A percentile compares a stretch with the other conserved stretches of the same genome.
Evolutionary conservation across 2,113 vertebrate species (phyloP).

Genomic region (Ochotona princeps): DNA sequence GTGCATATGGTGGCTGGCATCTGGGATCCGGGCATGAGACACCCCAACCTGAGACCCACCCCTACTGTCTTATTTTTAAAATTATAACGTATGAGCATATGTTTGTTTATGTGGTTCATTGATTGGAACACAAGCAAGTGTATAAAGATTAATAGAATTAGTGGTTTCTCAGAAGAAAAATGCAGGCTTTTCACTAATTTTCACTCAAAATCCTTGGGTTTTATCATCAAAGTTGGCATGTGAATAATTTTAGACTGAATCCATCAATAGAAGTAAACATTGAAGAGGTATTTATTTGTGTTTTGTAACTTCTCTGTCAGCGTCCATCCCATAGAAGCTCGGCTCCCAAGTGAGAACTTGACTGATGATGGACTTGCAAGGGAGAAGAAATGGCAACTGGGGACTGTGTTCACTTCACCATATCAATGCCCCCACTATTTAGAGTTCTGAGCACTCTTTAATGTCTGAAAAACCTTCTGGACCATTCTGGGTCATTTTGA

Average conservation of each 20-base stretch:
- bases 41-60: too few relatives aligned
- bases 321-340: neutral
- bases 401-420: constrained; percentile 4
- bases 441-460: constrained; percentile 40
- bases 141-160: neutral
- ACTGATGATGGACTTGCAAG: constrained; percentile 45
- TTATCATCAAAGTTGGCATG: constrained; percentile 14
- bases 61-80: neutral
- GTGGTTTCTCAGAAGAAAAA: neutral
- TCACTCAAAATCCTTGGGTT: neutral
- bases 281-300: neutral
- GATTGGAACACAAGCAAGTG: neutral
- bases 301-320: neutral
- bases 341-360: constrained; percentile 22
- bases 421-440: constrained; percentile 56
- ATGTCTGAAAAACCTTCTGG: constrained; percentile 55
- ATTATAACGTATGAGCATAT: neutral
- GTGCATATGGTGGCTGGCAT: too few relatives aligned
- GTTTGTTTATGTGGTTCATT: neutral
- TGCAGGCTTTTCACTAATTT: neutral
- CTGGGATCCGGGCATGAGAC: too few relatives aligned
- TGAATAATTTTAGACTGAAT: constrained; percentile 11
- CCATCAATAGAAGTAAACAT: neutral
- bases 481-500: constrained; percentile 18
- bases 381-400: neutral